phyloP scores from a whole-genome alignment of 1,140 invertebrate genomes.

The Triops longicaudatus region DNA sequence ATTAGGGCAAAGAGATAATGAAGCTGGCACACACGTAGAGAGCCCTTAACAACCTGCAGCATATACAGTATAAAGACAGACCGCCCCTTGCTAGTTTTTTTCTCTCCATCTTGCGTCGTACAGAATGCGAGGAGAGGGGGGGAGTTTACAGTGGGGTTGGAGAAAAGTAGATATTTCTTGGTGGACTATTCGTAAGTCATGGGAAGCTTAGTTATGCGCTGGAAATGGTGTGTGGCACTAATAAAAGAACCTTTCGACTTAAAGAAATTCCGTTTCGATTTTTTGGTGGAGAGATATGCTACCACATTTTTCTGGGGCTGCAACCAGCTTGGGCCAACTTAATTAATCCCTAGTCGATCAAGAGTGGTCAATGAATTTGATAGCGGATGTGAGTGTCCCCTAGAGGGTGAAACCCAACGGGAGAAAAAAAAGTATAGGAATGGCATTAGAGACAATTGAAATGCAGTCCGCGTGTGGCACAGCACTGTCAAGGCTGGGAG shows the following conservation, averaged over 20 bases:
- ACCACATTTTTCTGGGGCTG: not conserved
- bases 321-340: not conserved
- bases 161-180: no score
- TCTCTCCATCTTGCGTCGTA: not conserved
- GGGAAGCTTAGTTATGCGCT: not conserved
- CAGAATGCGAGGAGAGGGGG: not conserved
- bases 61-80: constrained; percentile 15
- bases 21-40: constrained; percentile 14
- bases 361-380: constrained; percentile 2
- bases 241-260: not conserved
- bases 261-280: not conserved
- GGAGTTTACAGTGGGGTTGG: not conserved
- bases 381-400: not conserved
- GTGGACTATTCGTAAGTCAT: no score
- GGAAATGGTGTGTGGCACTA: not conserved
- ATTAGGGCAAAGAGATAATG: constrained; percentile 15
- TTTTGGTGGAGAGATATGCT: not conserved
- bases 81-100: not conserved
- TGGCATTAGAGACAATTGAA: constrained; percentile 12
- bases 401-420: not conserved
- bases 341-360: not conserved
- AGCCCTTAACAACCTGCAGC: constrained; percentile 11
- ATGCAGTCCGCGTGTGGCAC: constrained; percentile 13
- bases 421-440: not conserved
- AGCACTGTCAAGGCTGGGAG: constrained; percentile 10